Conservation (phyloP, 2,797 vertebrate genomes). For the Bovichtus variegatus region DNA sequence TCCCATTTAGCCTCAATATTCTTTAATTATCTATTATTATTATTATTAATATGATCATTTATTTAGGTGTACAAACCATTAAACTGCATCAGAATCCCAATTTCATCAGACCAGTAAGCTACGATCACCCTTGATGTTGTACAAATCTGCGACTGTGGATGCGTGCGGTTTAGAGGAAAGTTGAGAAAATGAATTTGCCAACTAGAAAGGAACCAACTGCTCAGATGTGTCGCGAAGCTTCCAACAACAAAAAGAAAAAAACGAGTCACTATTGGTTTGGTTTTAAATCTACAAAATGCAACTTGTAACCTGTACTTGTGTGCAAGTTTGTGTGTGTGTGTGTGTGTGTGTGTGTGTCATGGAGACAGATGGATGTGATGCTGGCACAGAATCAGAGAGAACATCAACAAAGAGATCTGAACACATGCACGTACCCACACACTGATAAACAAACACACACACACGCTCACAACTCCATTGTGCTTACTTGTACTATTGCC, state of each 20-base stretch:
- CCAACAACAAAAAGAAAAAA: constrained; percentile 18
- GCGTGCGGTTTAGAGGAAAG: constrained; percentile 6
- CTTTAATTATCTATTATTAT: neutral
- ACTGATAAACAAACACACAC: constrained; percentile 8
- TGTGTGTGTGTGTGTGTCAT: constrained; percentile 32
- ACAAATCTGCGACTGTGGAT: constrained; percentile 12
- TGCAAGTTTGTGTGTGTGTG: constrained; percentile 4
- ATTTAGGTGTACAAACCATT: neutral
- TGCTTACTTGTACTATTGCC: constrained; percentile 54
- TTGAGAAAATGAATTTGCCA: constrained; percentile 21
- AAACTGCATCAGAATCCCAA: neutral
- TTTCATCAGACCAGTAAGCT: neutral
- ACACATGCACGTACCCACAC: constrained; percentile 35
- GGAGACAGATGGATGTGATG: constrained; percentile 73
- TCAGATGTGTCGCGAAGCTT: neutral
- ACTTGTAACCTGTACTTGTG: constrained; percentile 10
- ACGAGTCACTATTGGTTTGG: neutral
- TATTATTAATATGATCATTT: too few species aligned
- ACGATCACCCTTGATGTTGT: neutral
- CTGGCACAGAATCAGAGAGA: constrained; percentile 71
- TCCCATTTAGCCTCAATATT: neutral
- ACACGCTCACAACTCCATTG: constrained; percentile 33
- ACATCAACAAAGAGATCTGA: constrained; percentile 72
- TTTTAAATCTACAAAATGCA: constrained; percentile 29
- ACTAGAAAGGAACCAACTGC: neutral